Evolutionary conservation across 1,140 invertebrate species (phyloP), one percentile per base, ranked within the genome.

Genomic region (Berghia stephanieae): DNA sequence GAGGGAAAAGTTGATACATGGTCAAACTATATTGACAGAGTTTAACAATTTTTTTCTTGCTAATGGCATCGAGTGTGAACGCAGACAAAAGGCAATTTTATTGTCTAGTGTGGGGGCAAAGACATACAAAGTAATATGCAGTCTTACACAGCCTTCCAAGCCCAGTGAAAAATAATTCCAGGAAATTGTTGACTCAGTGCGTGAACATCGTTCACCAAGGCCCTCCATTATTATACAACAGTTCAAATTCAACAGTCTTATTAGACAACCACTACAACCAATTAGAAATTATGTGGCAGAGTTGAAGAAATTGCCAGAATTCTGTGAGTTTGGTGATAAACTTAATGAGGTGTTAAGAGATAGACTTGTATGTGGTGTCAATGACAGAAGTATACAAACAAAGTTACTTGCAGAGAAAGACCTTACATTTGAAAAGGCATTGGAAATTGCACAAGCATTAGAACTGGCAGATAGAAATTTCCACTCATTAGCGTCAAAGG

Each of bases 321-420:
- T 79, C 67, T 82, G 80, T 73, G 63, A 82, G 10, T 83, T 69
- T 67, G 36, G 44, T 21, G 70, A 55, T n/a, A 79, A 52, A 3
- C 67, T 83, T 16, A 60, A 83, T 34, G 66, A 69, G 5, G 75
- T 75, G 71, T 66, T 83, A 10, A 27, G 80, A 63, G 82, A 83
- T 46, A 60, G 79, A n/a, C 70, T 83, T 0, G 82, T 83, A 21
- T 75, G 71, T 67, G 79, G 80, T 6, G 75, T 83, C 8, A 76
- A 75, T 6, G 69, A 78, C 18, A 72, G 78, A 24, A 46, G 27
- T 31, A 80, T 83, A 36, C 75, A 83, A 34, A 27, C 71, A 60
- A 36, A 68, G 8, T 52, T 83, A 2, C 66, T 82, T 42, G 31
- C 70, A 18, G 82, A 83, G 40, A 27, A 21, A 8, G 42, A 81